A percentile compares a stretch with the other conserved stretches of the same genome.
These are phyloP conservation scores for Sphinx pinastri DNA, from an alignment of 2,888 invertebrate species.

Conservation along the genomic window DNA sequence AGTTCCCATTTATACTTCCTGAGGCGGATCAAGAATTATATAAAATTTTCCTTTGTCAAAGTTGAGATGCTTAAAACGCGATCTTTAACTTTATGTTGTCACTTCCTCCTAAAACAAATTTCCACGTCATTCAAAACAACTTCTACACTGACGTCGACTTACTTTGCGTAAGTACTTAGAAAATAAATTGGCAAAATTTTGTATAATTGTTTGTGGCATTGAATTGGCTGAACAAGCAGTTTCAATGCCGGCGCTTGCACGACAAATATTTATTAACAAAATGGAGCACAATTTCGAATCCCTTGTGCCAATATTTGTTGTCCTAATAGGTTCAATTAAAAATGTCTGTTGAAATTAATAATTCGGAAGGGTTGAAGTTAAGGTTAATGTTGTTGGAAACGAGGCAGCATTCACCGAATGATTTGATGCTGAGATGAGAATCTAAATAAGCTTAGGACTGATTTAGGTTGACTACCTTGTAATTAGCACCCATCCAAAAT, in stretches of 20 bases:
- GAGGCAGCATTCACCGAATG: no score
- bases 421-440: no score
- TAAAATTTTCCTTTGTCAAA: no score
- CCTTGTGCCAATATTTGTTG: neutral
- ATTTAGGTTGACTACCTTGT: no score
- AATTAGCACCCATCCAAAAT: no score
- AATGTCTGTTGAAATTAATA: no score
- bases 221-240: neutral
- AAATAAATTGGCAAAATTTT: slow-evolving; percentile 9
- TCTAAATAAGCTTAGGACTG: no score
- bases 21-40: no score
- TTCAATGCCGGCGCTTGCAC: neutral
- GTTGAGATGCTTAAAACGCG: no score
- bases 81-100: neutral
- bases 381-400: no score
- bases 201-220: neutral
- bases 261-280: slow-evolving; percentile 15
- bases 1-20: no score
- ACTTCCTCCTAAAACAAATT: neutral
- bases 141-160: neutral
- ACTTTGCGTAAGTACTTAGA: neutral
- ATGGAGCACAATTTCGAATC: neutral
- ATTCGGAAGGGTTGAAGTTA: neutral
- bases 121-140: neutral
- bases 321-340: slow-evolving; percentile 10